Conservation (phyloP, 1,140 invertebrate genomes). For the Ylistrum balloti region DNA sequence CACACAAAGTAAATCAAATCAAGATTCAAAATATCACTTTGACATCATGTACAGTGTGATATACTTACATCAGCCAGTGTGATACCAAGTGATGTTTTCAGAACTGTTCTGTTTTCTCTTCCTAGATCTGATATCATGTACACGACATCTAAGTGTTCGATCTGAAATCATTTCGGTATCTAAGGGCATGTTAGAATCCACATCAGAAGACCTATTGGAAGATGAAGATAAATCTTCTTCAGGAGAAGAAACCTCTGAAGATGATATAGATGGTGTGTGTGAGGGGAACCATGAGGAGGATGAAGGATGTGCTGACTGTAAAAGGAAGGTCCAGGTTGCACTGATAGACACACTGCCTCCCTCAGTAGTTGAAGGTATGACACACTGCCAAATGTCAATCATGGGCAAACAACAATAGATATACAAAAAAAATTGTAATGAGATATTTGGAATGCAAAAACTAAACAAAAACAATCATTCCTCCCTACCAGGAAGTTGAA, state of each 20-base stretch:
- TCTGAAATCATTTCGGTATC: constrained; percentile 66
- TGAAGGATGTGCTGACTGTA: constrained; percentile 69
- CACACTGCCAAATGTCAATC: no score
- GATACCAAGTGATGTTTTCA: no score
- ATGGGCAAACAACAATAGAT: no score
- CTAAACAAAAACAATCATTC: no score
- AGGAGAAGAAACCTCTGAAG: constrained; percentile 9
- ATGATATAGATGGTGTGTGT: background rate
- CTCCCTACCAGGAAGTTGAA: no score
- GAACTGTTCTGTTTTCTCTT: no score
- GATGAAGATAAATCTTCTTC: constrained; percentile 45
- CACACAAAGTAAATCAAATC: no score
- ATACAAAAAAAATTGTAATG: no score
- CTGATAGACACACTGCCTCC: constrained; percentile 76
- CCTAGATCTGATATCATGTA: constrained; percentile 77
- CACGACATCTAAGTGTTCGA: constrained; percentile 75
- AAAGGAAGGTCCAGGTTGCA: constrained; percentile 69
- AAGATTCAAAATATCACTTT: no score
- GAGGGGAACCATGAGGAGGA: constrained; percentile 59
- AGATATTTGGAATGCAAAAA: no score
- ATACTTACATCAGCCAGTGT: no score
- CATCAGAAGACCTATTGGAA: background rate
- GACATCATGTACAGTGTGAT: no score
- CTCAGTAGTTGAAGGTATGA: constrained; percentile 76
- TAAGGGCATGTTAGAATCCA: background rate